These are phyloP conservation scores for Anolis sagrei DNA, from an alignment of 2,113 vertebrate genomes.

Conservation along the genomic window DNA sequence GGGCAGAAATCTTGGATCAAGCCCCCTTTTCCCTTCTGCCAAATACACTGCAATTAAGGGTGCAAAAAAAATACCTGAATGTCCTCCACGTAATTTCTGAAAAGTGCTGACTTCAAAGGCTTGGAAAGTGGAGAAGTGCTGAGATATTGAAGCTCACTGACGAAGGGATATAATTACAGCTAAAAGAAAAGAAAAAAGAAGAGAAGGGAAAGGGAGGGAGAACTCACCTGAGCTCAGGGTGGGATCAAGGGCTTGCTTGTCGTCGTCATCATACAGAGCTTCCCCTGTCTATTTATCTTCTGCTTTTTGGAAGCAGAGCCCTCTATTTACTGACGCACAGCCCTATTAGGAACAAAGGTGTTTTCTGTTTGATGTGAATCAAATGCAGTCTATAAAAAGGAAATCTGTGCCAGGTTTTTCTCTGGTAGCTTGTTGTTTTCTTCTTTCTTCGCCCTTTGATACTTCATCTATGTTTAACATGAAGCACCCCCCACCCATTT, in stretches of 20 bases:
- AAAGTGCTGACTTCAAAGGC: conserved; percentile 44
- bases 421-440: background rate
- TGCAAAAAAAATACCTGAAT: conserved; percentile 1
- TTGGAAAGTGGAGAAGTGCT: conserved; percentile 18
- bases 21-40: background rate
- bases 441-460: background rate
- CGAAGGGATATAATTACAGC: conserved; percentile 26
- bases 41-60: conserved; percentile 2
- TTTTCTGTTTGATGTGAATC: conserved; percentile 22
- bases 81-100: conserved; percentile 2
- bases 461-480: rapidly evolving
- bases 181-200: background rate
- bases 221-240: background rate
- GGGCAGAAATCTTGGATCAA: background rate
- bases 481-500: background rate
- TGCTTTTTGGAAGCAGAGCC: background rate
- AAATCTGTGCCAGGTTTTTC: background rate
- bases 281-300: conserved; percentile 36
- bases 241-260: conserved; percentile 13
- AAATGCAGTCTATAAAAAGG: background rate
- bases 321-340: conserved; percentile 46
- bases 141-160: background rate
- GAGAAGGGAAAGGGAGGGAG: background rate
- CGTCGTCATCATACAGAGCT: background rate
- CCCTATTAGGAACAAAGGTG: conserved; percentile 34